phyloP scores from a whole-genome alignment of 1,140 invertebrate species.

The Nephila pilipes region DNA sequence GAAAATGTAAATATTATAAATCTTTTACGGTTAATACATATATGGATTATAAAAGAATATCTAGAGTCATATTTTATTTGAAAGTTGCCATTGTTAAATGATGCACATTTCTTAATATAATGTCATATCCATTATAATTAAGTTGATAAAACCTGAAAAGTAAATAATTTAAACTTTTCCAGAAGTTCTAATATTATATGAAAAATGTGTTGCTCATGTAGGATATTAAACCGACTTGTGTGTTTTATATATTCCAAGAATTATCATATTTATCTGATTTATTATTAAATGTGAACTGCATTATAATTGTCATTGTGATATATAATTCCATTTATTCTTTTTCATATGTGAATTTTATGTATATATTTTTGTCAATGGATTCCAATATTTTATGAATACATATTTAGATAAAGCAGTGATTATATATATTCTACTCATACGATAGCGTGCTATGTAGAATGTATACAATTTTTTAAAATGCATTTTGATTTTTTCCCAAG shows the following conservation, averaged over 20 bases:
- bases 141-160: too few relatives aligned
- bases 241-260: not conserved
- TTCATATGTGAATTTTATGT: not conserved
- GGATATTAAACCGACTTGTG: too few relatives aligned
- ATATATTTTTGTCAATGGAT: slow-evolving; percentile 1
- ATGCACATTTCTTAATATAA: too few relatives aligned
- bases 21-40: too few relatives aligned
- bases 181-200: too few relatives aligned
- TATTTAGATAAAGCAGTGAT: not conserved
- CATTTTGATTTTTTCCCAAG: not conserved
- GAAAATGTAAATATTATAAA: too few relatives aligned
- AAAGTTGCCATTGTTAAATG: too few relatives aligned
- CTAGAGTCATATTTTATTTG: too few relatives aligned
- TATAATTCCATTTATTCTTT: not conserved
- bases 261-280: not conserved
- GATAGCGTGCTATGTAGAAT: not conserved
- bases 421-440: not conserved
- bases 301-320: not conserved
- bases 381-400: not conserved
- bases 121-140: too few relatives aligned
- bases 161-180: too few relatives aligned
- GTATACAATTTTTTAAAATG: not conserved
- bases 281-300: not conserved
- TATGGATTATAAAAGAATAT: too few relatives aligned
- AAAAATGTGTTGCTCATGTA: too few relatives aligned